These are phyloP conservation scores for Zaprionus capensis DNA, from an alignment of 1,140 invertebrate species.

Conservation along the genomic window DNA sequence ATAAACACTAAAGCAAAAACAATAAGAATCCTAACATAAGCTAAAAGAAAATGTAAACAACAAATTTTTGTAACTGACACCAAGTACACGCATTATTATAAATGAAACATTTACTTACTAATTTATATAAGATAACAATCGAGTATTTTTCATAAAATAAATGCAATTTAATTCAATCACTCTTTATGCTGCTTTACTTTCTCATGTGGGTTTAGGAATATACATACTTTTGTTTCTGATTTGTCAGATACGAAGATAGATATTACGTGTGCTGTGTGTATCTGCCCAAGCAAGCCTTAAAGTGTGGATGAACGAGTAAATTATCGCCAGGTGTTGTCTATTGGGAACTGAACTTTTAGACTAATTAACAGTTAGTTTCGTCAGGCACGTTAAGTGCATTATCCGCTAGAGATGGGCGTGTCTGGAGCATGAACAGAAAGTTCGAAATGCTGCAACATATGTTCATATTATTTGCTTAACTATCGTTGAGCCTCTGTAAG, in stretches of 20 bases:
- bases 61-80: conserved; percentile 78
- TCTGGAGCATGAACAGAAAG: not conserved
- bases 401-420: conserved; percentile 13
- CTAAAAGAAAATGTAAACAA: conserved; percentile 40
- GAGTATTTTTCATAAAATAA: conserved; percentile 78
- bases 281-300: not conserved
- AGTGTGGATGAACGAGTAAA: conserved; percentile 15
- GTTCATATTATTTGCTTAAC: not conserved
- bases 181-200: not conserved
- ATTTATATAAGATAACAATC: conserved; percentile 66
- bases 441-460: not conserved
- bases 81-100: conserved; percentile 66
- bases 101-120: conserved; percentile 58
- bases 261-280: conserved; percentile 71
- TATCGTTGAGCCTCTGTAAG: not conserved
- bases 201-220: not conserved
- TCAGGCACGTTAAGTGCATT: conserved; percentile 54
- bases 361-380: conserved; percentile 59
- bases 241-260: not conserved
- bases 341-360: conserved; percentile 29
- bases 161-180: conserved; percentile 64
- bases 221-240: not conserved
- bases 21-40: conserved; percentile 48
- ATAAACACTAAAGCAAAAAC: conserved; percentile 50
- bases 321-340: conserved; percentile 58